Evolutionary conservation across 1,140 invertebrate genomes (phyloP).

Genomic region (Anastrepha obliqua): DNA sequence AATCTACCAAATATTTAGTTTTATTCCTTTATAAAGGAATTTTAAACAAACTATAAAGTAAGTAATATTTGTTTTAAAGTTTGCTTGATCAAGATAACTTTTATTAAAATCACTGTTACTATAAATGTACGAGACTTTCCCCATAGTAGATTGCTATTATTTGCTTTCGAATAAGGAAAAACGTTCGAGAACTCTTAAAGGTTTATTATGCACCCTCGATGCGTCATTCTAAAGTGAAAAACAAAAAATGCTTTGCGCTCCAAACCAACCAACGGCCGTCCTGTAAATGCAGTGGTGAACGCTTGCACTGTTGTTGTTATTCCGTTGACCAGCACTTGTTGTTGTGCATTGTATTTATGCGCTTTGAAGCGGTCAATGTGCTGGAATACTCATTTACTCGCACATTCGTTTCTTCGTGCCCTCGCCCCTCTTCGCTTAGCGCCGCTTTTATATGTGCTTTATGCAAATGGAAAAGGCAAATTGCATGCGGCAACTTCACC

Average conservation of each 20-base stretch:
- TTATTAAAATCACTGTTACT: neutral
- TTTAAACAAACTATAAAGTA: no score
- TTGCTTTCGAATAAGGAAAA: neutral
- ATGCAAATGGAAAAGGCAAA: slow-evolving; percentile 29
- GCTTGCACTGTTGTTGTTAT: neutral
- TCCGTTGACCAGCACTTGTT: slow-evolving; percentile 6
- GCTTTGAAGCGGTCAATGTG: slow-evolving; percentile 53
- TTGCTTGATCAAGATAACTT: neutral
- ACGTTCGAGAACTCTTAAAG: neutral
- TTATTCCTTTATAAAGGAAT: no score
- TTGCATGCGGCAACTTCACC: neutral
- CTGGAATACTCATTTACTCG: slow-evolving; percentile 23
- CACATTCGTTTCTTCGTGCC: neutral
- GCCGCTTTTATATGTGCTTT: neutral
- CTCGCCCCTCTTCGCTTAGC: neutral
- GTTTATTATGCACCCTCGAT: slow-evolving; percentile 35
- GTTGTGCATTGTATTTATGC: slow-evolving; percentile 31
- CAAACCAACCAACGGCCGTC: neutral
- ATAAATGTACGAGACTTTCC: neutral
- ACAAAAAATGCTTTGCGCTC: neutral
- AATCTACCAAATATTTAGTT: no score
- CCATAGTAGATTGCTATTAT: neutral
- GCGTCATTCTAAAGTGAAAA: slow-evolving; percentile 10
- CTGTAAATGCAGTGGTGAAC: slow-evolving; percentile 9
- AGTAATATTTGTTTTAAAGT: no score